Percentiles rank a stretch among this genome's conserved stretches.
Conservation (phyloP, 1,140 invertebrate species). For the Planococcus citri region DNA sequence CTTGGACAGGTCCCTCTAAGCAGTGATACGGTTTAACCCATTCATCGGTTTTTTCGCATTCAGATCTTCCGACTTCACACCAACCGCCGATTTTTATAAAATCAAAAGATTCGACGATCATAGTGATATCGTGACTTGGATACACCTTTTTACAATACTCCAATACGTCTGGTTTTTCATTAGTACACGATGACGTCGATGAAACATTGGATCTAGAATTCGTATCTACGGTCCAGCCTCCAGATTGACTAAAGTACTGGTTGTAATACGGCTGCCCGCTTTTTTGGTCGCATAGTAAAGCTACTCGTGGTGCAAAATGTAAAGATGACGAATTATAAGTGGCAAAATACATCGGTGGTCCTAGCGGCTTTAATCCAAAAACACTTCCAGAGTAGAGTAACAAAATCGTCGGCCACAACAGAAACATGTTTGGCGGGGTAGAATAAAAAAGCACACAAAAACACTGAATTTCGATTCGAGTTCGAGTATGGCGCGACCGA, state of each 20-base stretch:
- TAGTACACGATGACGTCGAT: slow-evolving; percentile 57
- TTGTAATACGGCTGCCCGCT: slow-evolving; percentile 55
- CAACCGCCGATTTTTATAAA: slow-evolving; percentile 85
- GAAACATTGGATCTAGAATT: slow-evolving; percentile 46
- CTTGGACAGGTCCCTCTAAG: slow-evolving; percentile 94
- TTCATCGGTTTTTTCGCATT: slow-evolving; percentile 76
- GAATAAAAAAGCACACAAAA: neutral
- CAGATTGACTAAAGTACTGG: slow-evolving; percentile 80
- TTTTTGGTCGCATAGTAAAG: slow-evolving; percentile 65
- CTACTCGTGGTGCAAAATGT: slow-evolving; percentile 55
- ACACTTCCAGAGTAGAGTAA: neutral
- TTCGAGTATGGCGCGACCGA: neutral
- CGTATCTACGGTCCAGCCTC: slow-evolving; percentile 72
- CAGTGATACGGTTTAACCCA: slow-evolving; percentile 93
- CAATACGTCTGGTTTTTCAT: slow-evolving; percentile 85
- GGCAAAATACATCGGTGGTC: slow-evolving; percentile 5
- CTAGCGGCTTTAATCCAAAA: neutral
- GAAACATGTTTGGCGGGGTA: neutral
- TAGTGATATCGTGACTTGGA: slow-evolving; percentile 90
- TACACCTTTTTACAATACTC: slow-evolving; percentile 96
- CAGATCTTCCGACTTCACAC: slow-evolving; percentile 73
- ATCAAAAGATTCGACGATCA: slow-evolving; percentile 93
- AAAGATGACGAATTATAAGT: slow-evolving; percentile 21
- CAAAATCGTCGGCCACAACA: neutral
- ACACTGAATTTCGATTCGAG: no score